Evolutionary conservation across 2,797 vertebrate species (phyloP).

Genomic region (Jordanella pulchra): DNA sequence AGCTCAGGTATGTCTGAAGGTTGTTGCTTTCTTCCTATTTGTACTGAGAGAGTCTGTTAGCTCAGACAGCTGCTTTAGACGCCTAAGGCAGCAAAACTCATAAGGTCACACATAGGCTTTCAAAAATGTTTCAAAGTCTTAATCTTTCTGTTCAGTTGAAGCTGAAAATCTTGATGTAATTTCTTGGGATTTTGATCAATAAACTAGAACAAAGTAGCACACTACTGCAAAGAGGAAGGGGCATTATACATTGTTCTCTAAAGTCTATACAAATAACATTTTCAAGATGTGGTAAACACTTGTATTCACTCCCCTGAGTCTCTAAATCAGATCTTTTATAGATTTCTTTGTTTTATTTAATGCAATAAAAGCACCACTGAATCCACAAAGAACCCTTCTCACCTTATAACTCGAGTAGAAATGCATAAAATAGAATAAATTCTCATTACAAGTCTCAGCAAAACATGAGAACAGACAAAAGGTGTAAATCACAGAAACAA

Average conservation of each 20-base stretch:
- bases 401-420: too few species aligned
- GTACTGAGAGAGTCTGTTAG: constrained; percentile 4
- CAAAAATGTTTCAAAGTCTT: neutral
- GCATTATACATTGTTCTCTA: neutral
- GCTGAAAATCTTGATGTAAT: too few species aligned
- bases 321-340: too few species aligned
- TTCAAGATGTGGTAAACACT: neutral
- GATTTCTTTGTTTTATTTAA: too few species aligned
- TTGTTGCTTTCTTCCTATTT: constrained; percentile 1
- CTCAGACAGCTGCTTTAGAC: neutral
- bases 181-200: neutral
- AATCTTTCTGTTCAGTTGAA: neutral
- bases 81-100: neutral
- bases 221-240: neutral
- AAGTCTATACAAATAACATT: neutral
- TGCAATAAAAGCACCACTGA: too few species aligned
- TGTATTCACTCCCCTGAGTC: neutral
- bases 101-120: neutral
- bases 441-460: too few species aligned
- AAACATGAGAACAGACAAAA: too few species aligned
- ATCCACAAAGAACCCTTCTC: too few species aligned
- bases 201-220: neutral
- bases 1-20: neutral
- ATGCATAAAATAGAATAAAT: too few species aligned
- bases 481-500: too few species aligned